Evolutionary conservation across 2,113 vertebrate species (phyloP).

Genomic region (Mustela nigripes): DNA sequence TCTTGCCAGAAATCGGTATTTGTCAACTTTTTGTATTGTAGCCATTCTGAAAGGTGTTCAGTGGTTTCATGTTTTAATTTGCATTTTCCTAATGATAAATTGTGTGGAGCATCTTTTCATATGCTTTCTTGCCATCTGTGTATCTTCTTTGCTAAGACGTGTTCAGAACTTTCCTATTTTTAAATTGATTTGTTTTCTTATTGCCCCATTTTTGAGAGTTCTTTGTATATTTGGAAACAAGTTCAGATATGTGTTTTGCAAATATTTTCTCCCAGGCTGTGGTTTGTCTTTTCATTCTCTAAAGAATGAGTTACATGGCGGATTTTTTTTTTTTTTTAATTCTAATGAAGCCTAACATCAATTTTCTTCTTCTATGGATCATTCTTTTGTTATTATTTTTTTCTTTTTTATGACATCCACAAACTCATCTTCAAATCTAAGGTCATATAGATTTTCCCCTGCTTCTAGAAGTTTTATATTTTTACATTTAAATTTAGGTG

Average conservation of each 20-base stretch:
- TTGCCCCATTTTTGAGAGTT: background rate
- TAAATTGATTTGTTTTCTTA: background rate
- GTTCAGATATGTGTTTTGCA: constrained; percentile 14
- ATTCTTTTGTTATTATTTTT: background rate
- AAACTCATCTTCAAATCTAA: background rate
- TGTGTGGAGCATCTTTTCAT: constrained; percentile 10
- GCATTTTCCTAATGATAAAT: background rate
- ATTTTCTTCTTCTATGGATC: background rate
- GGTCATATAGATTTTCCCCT: background rate
- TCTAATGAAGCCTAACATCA: background rate
- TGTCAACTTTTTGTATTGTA: background rate
- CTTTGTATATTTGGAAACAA: constrained; percentile 32
- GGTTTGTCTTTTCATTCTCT: background rate
- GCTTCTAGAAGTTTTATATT: background rate
- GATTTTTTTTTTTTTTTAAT: background rate
- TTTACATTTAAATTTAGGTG: background rate
- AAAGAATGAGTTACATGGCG: background rate
- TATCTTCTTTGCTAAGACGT: background rate
- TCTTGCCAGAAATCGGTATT: background rate
- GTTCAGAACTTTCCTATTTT: background rate
- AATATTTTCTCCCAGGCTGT: constrained; percentile 29
- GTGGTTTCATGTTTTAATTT: background rate
- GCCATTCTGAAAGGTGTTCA: constrained; percentile 1
- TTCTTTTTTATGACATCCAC: background rate
- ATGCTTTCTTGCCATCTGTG: background rate